Evolutionary conservation across 2,113 vertebrate genomes (phyloP).

Genomic region (Otus sunia): DNA sequence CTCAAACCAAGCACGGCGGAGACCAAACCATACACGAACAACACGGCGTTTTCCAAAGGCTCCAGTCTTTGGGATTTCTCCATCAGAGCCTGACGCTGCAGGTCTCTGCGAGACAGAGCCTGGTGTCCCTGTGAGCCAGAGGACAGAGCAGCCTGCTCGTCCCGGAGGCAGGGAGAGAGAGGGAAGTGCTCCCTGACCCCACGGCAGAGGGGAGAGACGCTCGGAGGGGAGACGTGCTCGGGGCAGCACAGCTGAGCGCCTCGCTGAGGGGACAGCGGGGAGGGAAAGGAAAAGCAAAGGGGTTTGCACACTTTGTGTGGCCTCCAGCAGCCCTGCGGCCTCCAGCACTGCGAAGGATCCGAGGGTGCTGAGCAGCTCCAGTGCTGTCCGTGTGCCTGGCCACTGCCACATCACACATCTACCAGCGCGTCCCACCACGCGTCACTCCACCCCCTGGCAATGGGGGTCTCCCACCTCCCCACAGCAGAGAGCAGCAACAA

Average conservation of each 20-base stretch:
- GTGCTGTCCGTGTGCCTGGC: not conserved
- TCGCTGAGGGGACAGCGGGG: not conserved
- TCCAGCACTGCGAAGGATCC: not conserved
- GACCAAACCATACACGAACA: not conserved
- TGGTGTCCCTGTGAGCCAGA: fast-evolving
- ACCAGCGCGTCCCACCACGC: not conserved
- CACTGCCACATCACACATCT: not conserved
- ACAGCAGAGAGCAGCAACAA: fast-evolving
- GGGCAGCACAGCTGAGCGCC: fast-evolving
- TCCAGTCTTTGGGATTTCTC: not conserved
- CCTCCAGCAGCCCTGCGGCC: not conserved
- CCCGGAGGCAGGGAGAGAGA: not conserved
- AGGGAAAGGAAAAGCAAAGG: not conserved
- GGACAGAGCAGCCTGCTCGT: not conserved
- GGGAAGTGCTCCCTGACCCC: fast-evolving
- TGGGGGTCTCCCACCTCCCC: not conserved
- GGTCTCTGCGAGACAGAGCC: not conserved
- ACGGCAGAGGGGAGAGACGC: fast-evolving
- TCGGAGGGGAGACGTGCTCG: no score
- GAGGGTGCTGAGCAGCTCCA: not conserved
- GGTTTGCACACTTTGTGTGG: fast-evolving
- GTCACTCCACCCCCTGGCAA: fast-evolving
- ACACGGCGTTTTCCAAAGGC: fast-evolving
- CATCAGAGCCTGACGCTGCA: fast-evolving
- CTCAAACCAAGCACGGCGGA: not conserved